Conservation (phyloP, 2,113 vertebrate species). For the Nanorana parkeri region DNA sequence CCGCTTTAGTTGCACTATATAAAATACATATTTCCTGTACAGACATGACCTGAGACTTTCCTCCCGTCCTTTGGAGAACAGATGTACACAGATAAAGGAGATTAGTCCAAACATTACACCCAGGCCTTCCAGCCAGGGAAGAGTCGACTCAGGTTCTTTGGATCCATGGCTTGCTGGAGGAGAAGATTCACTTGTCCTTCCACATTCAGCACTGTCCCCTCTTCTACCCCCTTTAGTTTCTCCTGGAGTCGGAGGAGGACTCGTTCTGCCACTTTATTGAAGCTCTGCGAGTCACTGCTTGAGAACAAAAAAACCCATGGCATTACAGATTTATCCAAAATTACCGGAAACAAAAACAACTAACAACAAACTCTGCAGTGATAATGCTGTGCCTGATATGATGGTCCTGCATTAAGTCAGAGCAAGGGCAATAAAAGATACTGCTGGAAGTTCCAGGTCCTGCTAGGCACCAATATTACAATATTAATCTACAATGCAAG, state of each 20-base stretch:
- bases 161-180: slow-evolving; percentile 97
- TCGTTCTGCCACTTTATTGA: slow-evolving; percentile 96
- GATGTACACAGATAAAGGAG: background rate
- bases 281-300: slow-evolving; percentile 83
- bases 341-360: too few species aligned
- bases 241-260: slow-evolving; percentile 95
- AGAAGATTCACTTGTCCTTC: slow-evolving; percentile 96
- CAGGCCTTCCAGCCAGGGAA: slow-evolving; percentile 94
- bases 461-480: too few species aligned
- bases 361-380: too few species aligned
- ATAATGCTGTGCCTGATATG: too few species aligned
- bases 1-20: too few species aligned
- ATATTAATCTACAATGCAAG: too few species aligned
- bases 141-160: slow-evolving; percentile 92
- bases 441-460: too few species aligned
- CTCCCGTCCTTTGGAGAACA: background rate
- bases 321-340: background rate
- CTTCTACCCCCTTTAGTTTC: slow-evolving; percentile 96
- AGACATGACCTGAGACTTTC: too few species aligned
- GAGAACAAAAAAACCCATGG: background rate
- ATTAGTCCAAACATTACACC: slow-evolving; percentile 74
- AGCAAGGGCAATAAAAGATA: too few species aligned
- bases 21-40: too few species aligned
- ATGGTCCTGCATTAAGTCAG: too few species aligned
- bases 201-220: slow-evolving; percentile 90